Evolutionary conservation across 2,797 vertebrate species (phyloP), one percentile per base, ranked within the genome.

Genomic region (Bradypodion pumilum): DNA sequence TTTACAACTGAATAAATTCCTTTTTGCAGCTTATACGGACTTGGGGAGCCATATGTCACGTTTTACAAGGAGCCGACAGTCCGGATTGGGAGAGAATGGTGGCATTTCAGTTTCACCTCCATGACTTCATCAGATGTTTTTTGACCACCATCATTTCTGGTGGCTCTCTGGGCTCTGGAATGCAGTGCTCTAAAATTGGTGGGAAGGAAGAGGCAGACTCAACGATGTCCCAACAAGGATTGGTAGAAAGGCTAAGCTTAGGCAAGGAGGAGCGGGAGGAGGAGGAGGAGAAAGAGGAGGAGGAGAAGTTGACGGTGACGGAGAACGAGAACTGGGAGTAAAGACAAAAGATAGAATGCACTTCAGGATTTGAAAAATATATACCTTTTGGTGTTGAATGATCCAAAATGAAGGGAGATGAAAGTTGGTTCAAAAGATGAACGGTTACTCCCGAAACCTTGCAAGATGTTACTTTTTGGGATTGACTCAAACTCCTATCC

Each of bases 41-140:
- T 69, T 82, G 78, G 65, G 40, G 88, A 88, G 90, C 86, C 49
- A 2, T 87, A 27, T 46, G 78, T 92, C 82, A 82, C 88, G 88
- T 92, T 93, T 90, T 80, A 93, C 88, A 92, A 93, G 88, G 89
- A 80, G 77, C 83, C 19, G 56, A 89, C 91, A 89, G 91, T 63
- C 3, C 78, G 63, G 66, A 92, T 78, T 92, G 85, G 93, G 88
- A 84, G 85, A 92, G 88, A 92, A 72, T 85, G 85, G 91, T 87
- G 90, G 87, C 37, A 65, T 23, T 46, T 78, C 84, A 74, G 86
- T 74, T 60, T 90, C 91, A 82, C 89, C 62, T 74, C 74, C 15
- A 60, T 80, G 86, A 2, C 92, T 94, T 86, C 65, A 89, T 91
- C 46, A 81, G 85, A 49, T 52, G 37, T 40, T 40, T 40, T 75